Conservation (phyloP, 2,888 invertebrate species). For the Chrysina gloriosa region DNA sequence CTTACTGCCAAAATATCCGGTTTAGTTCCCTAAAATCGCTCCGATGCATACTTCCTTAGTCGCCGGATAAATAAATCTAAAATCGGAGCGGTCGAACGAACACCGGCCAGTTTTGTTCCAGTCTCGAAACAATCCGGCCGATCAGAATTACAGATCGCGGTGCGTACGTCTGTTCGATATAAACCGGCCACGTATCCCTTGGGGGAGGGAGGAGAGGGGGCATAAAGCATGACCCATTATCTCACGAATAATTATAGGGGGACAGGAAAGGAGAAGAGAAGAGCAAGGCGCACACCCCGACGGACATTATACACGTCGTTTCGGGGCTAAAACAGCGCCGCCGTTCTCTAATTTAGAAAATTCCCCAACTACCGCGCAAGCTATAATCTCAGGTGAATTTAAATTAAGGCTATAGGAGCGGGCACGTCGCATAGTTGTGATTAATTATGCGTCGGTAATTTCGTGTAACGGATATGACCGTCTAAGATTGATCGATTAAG, state of each 20-base stretch:
- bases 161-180: conserved; percentile 1
- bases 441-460: conserved; percentile 26
- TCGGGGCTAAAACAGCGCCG: not conserved
- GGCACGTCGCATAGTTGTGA: conserved; percentile 19
- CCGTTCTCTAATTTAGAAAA: not conserved
- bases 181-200: not conserved
- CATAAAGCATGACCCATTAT: conserved; percentile 27
- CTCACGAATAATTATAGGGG: conserved; percentile 24
- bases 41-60: not conserved
- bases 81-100: not conserved
- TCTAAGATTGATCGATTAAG: conserved; percentile 29
- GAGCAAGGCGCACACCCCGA: conserved; percentile 4
- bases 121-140: not conserved
- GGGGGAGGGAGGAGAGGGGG: too few relatives aligned
- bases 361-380: not conserved
- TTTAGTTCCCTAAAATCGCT: too few relatives aligned
- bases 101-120: conserved; percentile 13
- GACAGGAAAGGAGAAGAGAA: too few relatives aligned
- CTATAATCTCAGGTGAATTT: conserved; percentile 20
- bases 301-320: not conserved
- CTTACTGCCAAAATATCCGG: too few relatives aligned
- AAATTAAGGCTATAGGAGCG: conserved; percentile 17
- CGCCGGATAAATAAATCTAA: conserved; percentile 16
- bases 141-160: too few relatives aligned
- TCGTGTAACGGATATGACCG: conserved; percentile 26